Evolutionary conservation across 2,797 vertebrate species (phyloP), one percentile per base, ranked within the genome.

Genomic region (Apogon talboti): DNA sequence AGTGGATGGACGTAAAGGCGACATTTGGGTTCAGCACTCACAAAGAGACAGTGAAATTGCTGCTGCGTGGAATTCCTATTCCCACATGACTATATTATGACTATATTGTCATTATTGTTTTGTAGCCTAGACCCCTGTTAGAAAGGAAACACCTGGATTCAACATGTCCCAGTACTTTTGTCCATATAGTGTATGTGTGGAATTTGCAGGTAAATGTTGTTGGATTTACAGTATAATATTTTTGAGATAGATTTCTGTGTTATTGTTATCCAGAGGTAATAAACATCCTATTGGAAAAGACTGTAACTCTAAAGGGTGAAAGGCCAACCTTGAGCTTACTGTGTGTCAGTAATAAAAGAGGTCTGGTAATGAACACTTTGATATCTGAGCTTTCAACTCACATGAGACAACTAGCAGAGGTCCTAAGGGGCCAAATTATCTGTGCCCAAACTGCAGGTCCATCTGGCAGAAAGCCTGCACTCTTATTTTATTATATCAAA

Each of bases 391-490:
- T 45, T 69, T 76, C 59, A 76, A 69, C 83, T 71, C 71, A 37
- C 53, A 49, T 14, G 61, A 84, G 70, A 69, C 58, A 43, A 16
- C 51, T 37, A 50, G 40, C 45, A 35, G 18, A 54, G 51, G 58
- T 77, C 68, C 40, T 70, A 60, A 69, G 44, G 33, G 62, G 56
- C 49, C 41, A 59, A 66, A 72, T 84, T 30, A 62, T 85, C 60
- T 59, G 42, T 10, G 38, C 42, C 65, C 77, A 74, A 74, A 56
- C 47, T 65, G 47, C 57, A 65, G 47, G 62, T 60, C 85, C 72
- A 66, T 79, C 71, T 85, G 81, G 77, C 78, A 74, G 51, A 58
- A 69, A 64, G 54, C 42, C 35, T 71, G 52, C 14, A 24, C 57
- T 35, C 19, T 21, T 21, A 58, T 44, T 75, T 79, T 28, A 58